A percentile compares a stretch with the other conserved stretches of the same genome.
These are phyloP conservation scores for Hyperoplus immaculatus DNA, from an alignment of 2,797 vertebrate species.

Conservation along the genomic window DNA sequence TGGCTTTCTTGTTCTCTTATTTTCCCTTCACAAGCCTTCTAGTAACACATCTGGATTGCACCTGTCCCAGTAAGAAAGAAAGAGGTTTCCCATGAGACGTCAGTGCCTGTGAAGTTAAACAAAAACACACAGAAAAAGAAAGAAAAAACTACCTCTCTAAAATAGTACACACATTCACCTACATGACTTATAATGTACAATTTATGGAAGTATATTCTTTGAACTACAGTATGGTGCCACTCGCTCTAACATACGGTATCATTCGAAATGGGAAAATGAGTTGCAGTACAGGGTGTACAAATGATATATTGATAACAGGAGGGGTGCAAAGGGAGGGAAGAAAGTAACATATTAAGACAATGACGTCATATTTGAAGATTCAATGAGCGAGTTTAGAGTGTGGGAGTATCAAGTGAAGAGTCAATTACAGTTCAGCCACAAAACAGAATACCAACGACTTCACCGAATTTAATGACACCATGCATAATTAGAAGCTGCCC, in stretches of 20 bases:
- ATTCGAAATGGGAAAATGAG: neutral
- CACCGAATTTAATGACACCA: neutral
- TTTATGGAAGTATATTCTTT: neutral
- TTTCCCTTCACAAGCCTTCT: neutral
- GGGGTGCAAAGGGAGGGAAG: neutral
- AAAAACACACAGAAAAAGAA: neutral
- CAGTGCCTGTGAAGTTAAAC: constrained; percentile 20
- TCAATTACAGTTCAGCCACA: neutral
- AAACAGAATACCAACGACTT: neutral
- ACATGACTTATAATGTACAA: neutral
- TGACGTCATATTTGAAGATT: neutral
- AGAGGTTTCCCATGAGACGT: constrained; percentile 41
- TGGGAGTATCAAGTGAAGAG: neutral
- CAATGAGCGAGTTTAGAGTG: neutral
- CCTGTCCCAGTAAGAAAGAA: constrained; percentile 62
- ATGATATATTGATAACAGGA: neutral
- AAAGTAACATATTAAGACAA: neutral
- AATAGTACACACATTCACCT: constrained; percentile 45
- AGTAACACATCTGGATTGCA: constrained; percentile 70
- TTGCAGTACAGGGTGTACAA: neutral
- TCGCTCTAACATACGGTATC: neutral
- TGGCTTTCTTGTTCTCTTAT: constrained; percentile 1
- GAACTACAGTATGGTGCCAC: constrained; percentile 2
- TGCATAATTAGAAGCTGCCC: too few relatives aligned
- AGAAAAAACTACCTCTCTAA: neutral